These are phyloP conservation scores for Scaptomyza reducta DNA, from an alignment of 2,888 invertebrate species.

Conservation along the genomic window DNA sequence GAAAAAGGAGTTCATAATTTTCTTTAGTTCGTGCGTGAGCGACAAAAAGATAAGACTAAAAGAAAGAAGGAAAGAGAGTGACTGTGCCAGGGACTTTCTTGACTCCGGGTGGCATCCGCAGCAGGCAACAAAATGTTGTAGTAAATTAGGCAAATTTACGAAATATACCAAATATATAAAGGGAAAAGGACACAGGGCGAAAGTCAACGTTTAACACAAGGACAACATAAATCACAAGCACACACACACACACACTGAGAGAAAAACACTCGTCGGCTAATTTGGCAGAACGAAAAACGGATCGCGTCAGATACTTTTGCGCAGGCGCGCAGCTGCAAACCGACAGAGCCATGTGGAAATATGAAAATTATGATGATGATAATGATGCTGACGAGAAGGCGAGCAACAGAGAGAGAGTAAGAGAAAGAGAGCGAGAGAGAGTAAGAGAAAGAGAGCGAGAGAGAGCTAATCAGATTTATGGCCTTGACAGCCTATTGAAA, in stretches of 20 bases:
- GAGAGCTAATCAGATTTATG: slow-evolving; percentile 66
- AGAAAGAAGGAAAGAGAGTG: slow-evolving; percentile 46
- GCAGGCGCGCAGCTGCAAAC: slow-evolving; percentile 68
- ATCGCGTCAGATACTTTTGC: slow-evolving; percentile 64
- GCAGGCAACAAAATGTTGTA: slow-evolving; percentile 16
- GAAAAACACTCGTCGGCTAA: slow-evolving; percentile 52
- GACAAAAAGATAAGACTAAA: slow-evolving; percentile 42
- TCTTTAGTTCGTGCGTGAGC: slow-evolving; percentile 37
- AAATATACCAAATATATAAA: slow-evolving; percentile 30
- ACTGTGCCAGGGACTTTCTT: slow-evolving; percentile 4
- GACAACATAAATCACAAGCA: slow-evolving; percentile 71
- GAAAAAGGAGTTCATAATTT: slow-evolving; percentile 72
- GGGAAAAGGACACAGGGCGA: slow-evolving; percentile 25
- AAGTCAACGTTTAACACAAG: slow-evolving; percentile 31
- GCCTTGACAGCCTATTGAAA: slow-evolving; percentile 65
- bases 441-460: slow-evolving; percentile 7
- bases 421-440: slow-evolving; percentile 9
- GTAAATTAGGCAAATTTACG: slow-evolving; percentile 70
- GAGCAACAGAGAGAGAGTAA: slow-evolving; percentile 3
- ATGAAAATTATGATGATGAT: slow-evolving; percentile 76
- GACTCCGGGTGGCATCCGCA: slow-evolving; percentile 24
- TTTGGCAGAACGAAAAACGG: slow-evolving; percentile 73
- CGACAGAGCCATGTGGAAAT: slow-evolving; percentile 64
- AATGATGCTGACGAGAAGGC: slow-evolving; percentile 5
- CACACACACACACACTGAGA: slow-evolving; percentile 6